Percentiles rank a stretch among this genome's conserved stretches.
Conservation (phyloP, 2,888 invertebrate species). For the Gymnocheta viridis region DNA sequence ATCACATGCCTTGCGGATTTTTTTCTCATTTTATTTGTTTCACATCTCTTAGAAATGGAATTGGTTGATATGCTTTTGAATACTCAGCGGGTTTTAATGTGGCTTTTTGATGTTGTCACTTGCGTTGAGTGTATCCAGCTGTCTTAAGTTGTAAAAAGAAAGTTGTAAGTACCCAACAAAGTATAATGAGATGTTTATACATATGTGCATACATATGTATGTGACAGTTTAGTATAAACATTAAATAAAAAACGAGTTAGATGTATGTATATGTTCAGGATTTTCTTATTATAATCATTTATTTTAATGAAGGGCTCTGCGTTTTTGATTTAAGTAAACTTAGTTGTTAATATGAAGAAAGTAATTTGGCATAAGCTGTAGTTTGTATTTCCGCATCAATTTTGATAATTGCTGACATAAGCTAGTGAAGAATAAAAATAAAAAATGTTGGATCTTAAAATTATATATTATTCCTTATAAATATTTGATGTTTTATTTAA, state of each 20-base stretch:
- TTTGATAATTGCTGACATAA: too few relatives aligned
- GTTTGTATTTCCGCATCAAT: too few relatives aligned
- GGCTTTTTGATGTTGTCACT: conserved; percentile 68
- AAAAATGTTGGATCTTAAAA: too few relatives aligned
- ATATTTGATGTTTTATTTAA: too few relatives aligned
- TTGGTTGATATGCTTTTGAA: conserved; percentile 44
- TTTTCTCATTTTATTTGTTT: conserved; percentile 13
- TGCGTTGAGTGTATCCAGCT: conserved; percentile 62
- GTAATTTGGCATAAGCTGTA: neutral
- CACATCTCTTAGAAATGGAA: conserved; percentile 34
- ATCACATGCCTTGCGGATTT: neutral
- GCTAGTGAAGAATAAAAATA: too few relatives aligned
- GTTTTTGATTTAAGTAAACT: conserved; percentile 16
- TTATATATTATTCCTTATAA: too few relatives aligned
- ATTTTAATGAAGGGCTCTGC: neutral
- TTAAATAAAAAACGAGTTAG: neutral
- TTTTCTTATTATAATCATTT: conserved; percentile 31
- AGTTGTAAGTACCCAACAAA: neutral
- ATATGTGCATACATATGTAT: neutral
- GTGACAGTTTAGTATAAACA: neutral
- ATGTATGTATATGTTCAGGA: neutral
- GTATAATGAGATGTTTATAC: neutral
- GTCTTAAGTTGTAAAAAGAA: conserved; percentile 45
- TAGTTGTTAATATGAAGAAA: conserved; percentile 18
- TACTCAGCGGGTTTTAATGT: conserved; percentile 69